Base-by-base conservation (phyloP, 2,113 vertebrate genomes). In the Cyanoramphus novaezelandiae region DNA sequence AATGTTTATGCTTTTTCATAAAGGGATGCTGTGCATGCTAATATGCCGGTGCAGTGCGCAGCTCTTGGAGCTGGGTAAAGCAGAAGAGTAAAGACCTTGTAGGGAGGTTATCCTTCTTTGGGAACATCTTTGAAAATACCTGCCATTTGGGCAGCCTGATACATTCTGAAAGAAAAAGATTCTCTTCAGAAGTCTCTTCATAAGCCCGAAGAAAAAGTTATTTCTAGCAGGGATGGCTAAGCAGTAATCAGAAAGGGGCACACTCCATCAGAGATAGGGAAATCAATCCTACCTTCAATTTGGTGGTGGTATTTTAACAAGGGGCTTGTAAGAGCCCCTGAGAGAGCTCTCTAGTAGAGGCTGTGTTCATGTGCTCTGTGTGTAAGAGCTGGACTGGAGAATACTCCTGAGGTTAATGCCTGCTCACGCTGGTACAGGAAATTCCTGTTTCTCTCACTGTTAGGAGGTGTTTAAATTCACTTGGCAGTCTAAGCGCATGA, bases 401-500 rank as follows among this genome's bases (percentile, higher is more conserved):
- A 11, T 29, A 1, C 8, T 9, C 13, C 0, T 6, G 50, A 7
- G n/a, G 47, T 50, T 69, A 31, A 4, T 13, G 31, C 37, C 39
- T 59, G 41, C 74, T 86, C 69, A 6, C 13, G 17, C 64, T 46
- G 29, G 68, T 7, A 41, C 69, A 27, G 57, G 80, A 55, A 69
- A 85, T 79, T 69, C 53, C 68, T 81, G 33, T 27, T 95, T 74
- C 76, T 90, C 71, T 86, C 44, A 9, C 24, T 57, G 41, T 43
- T 91, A 78, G 50, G 50, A 82, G 87, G 69, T 85, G 44, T 81
- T 97, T 90, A 93, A 93, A 95, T 96, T 62, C 82, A 94, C 64
- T 95, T 95, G 90, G 82, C 91, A 97, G 90, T 96, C 93, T 68
- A 52, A 46, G 18, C 94, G 97, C 94, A 97, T 0, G n/a, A 79